Evolutionary conservation across 2,797 vertebrate genomes (phyloP).

Genomic region (Sebastes alutus): DNA sequence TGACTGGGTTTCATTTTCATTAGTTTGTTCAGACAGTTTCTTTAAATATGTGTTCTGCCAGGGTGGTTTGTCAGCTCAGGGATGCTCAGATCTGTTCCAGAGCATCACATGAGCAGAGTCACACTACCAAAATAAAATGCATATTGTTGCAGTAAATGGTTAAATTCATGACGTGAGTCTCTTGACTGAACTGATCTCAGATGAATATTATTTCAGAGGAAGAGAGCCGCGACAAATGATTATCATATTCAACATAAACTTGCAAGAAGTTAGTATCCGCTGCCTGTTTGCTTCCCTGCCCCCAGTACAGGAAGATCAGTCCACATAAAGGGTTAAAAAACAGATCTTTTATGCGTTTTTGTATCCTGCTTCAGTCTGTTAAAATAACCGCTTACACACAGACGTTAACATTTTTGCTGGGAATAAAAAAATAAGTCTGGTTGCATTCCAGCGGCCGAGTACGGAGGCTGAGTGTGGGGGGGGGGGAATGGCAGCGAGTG

Average conservation of each 20-base stretch:
- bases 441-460: constrained; percentile 5
- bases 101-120: too few relatives aligned
- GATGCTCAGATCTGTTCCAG: background rate
- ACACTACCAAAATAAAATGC: background rate
- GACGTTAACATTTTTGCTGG: constrained; percentile 8
- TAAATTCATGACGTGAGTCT: background rate
- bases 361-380: constrained; percentile 2
- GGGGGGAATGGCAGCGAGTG: constrained; percentile 8
- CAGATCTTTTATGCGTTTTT: background rate
- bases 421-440: background rate
- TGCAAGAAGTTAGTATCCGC: background rate
- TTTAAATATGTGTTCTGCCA: background rate
- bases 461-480: constrained; percentile 10
- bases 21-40: background rate
- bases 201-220: background rate
- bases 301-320: background rate
- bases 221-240: background rate
- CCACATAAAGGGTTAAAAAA: background rate
- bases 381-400: background rate
- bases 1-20: background rate
- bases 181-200: background rate
- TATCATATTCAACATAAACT: background rate
- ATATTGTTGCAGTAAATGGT: background rate
- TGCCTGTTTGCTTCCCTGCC: background rate
- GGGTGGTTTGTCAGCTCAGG: background rate